A percentile compares a stretch with the other conserved stretches of the same genome.
Conservation (phyloP, 1,140 invertebrate genomes). For the Drosophila albomicans region DNA sequence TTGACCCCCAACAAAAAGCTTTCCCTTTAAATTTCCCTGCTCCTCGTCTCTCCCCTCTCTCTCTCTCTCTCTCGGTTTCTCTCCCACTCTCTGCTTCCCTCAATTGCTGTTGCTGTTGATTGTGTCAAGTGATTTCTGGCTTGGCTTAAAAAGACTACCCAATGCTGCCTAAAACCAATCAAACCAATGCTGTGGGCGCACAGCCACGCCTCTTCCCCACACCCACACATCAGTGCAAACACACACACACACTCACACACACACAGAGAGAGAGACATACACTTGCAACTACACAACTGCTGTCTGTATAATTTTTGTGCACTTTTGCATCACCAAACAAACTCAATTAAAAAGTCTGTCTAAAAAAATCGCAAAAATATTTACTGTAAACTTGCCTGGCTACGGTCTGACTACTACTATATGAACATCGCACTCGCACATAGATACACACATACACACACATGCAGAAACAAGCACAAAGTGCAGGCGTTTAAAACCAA, state of each 20-base stretch:
- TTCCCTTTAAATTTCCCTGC: conserved; percentile 25
- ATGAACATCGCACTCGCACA: conserved; percentile 64
- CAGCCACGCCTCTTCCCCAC: conserved; percentile 9
- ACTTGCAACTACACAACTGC: conserved; percentile 5
- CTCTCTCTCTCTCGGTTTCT: too few relatives aligned
- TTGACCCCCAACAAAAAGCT: conserved; percentile 9
- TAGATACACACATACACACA: conserved; percentile 19
- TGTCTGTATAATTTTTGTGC: conserved; percentile 80
- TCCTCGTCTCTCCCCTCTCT: background rate
- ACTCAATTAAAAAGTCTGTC: conserved; percentile 82
- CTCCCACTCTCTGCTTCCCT: background rate
- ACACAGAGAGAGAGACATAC: background rate
- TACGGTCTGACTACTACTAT: conserved; percentile 51
- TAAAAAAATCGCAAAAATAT: conserved; percentile 80
- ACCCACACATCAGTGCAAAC: background rate
- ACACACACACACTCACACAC: background rate
- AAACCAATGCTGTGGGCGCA: conserved; percentile 64
- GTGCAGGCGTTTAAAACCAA: conserved; percentile 78
- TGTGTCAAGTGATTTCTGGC: conserved; percentile 57
- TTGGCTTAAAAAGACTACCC: conserved; percentile 40
- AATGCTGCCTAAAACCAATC: conserved; percentile 73
- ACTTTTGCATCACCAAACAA: conserved; percentile 83
- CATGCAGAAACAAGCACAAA: conserved; percentile 46
- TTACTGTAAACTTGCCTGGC: conserved; percentile 74
- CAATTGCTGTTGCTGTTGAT: conserved; percentile 35